Evolutionary conservation across 2,888 invertebrate species (phyloP), one percentile per base, ranked within the genome.

Genomic region (Macrosoma leucophasiata): DNA sequence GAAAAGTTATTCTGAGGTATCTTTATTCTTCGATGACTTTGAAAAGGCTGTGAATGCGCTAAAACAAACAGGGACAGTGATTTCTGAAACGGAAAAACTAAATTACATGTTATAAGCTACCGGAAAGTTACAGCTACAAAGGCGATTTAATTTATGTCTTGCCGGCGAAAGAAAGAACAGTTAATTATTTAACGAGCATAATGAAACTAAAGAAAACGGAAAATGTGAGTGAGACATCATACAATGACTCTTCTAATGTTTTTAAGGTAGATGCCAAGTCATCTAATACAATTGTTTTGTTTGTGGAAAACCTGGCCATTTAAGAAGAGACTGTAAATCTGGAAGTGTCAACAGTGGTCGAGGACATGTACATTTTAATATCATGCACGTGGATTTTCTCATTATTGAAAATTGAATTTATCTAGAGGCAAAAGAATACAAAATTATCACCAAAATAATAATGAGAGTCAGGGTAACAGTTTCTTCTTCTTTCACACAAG

Each of bases 21-120:
- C 23, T 2, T 5, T 39, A 21, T 48, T 36, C 24, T 49, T 46
- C 18, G 42, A 43, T 15, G 48, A 49, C 1, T 49, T 46, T 31
- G 44, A 51, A 33, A 46, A 39, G 17, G 13, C 39, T 2, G 33
- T 37, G 1, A 48, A 48, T 20, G 45, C 42, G 11, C 13, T 43
- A n/a, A 48, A 43, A 15, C 35, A 37, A 13, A 36, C 43, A 15
- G 38, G 36, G 1, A 40, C 30, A n/a, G 4, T 5, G 2, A 19
- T 40, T 6, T 20, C 32, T n/a, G 40, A 40, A 13, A 13, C 13
- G 12, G 43, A 40, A 29, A 41, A 43, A 28, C 13, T 43, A 8
- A 43, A 36, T 11, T 41, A 43, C 13, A 31, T 43, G 40, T 17
- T 38, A 15, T 41, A 36, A 29, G 7, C 19, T 43, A 12, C 43